Conservation (phyloP, 35 echinoderm and acorn worm genomes). For the Acanthaster planci region DNA sequence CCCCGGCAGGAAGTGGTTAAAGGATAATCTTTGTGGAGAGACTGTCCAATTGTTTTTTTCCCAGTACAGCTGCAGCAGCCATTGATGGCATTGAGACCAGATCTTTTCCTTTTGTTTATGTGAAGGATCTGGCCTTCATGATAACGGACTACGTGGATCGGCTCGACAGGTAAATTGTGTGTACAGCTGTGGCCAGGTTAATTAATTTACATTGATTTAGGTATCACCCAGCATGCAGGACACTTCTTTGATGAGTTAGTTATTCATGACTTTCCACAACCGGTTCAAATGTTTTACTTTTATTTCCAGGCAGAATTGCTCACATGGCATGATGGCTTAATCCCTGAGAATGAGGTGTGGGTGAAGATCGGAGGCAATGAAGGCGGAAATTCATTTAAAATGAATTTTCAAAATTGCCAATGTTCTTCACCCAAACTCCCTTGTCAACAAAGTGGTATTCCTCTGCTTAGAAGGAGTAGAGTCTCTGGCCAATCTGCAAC, state of each 20-base stretch:
- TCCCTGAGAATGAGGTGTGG: slow-evolving; percentile 42
- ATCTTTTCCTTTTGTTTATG: background rate
- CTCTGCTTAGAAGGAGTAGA: slow-evolving; percentile 12
- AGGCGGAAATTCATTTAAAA: slow-evolving; percentile 32
- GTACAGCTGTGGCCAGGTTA: background rate
- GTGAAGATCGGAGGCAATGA: slow-evolving; percentile 50
- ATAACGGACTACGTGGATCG: background rate
- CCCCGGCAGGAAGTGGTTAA: too few relatives aligned
- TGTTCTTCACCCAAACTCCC: slow-evolving; percentile 40
- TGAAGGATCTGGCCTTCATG: background rate
- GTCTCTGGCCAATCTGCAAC: background rate
- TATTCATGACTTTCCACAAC: too few relatives aligned
- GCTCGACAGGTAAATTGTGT: background rate
- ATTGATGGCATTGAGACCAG: background rate
- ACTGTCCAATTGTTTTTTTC: background rate
- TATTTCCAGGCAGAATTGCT: slow-evolving; percentile 15
- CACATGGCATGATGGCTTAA: slow-evolving; percentile 32
- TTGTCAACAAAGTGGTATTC: slow-evolving; percentile 21
- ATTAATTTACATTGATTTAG: background rate
- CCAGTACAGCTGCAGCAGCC: background rate
- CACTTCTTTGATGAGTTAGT: too few relatives aligned
- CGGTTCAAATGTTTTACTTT: background rate
- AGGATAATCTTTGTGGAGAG: background rate
- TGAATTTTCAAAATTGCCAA: slow-evolving; percentile 51
- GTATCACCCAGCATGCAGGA: background rate